phyloP scores from a whole-genome alignment of 2,113 vertebrate genomes.

The Nerophis lumbriciformis region DNA sequence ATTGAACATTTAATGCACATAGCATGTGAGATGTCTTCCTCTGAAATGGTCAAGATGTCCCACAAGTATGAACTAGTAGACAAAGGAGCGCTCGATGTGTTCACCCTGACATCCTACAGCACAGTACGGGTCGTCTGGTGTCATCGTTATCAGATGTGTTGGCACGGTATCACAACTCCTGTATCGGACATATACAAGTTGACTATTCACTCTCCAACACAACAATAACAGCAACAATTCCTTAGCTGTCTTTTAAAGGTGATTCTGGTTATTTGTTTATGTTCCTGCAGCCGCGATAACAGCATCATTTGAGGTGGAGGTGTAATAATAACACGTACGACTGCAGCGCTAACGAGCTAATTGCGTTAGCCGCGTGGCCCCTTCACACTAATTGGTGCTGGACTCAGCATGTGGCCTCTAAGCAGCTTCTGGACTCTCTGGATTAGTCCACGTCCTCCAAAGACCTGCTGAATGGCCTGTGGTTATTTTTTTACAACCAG shows the following conservation, averaged over 20 bases:
- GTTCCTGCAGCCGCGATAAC: neutral
- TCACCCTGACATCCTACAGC: too few relatives aligned
- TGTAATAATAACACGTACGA: neutral
- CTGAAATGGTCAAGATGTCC: too few relatives aligned
- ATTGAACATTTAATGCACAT: too few relatives aligned
- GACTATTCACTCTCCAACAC: too few relatives aligned
- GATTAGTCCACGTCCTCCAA: constrained; percentile 22
- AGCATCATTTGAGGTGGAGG: neutral
- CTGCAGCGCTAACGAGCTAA: constrained; percentile 20
- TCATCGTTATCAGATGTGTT: neutral
- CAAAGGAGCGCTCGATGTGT: too few relatives aligned
- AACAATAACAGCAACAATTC: too few relatives aligned
- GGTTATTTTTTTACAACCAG: constrained; percentile 7
- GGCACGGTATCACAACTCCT: neutral
- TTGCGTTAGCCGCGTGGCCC: constrained; percentile 16
- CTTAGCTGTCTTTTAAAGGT: too few relatives aligned
- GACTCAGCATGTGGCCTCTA: constrained; percentile 31
- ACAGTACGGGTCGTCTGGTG: too few relatives aligned
- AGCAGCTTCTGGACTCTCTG: constrained; percentile 17
- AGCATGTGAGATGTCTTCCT: too few relatives aligned
- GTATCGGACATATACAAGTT: too few relatives aligned
- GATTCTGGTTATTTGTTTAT: too few relatives aligned
- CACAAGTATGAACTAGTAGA: too few relatives aligned
- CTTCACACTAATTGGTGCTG: constrained; percentile 9
- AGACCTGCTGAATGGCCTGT: constrained; percentile 11